phyloP scores from a whole-genome alignment of 2,113 vertebrate species.

The Clarias batrachus region DNA sequence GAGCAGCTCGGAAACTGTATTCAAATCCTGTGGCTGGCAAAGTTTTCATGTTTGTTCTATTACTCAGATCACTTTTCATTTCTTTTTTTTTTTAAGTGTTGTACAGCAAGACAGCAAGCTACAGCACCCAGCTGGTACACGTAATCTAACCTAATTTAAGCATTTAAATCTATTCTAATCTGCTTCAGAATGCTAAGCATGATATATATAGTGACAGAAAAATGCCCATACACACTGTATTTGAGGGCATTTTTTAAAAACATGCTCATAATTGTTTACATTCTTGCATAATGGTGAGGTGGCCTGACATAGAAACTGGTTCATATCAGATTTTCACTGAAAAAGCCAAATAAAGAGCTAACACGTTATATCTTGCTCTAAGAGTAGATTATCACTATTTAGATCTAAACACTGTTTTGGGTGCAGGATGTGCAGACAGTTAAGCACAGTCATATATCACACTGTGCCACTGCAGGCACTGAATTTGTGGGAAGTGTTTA shows the following conservation, averaged over 20 bases:
- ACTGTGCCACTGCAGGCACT: slow-evolving; percentile 1
- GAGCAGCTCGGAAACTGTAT: neutral
- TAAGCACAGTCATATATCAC: slow-evolving; percentile 36
- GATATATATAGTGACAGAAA: too few species aligned
- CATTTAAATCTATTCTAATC: neutral
- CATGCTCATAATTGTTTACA: neutral
- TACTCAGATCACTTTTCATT: neutral
- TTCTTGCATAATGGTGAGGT: neutral
- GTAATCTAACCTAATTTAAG: neutral
- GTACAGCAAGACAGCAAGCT: neutral
- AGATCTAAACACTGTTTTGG: slow-evolving; percentile 44
- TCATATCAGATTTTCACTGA: slow-evolving; percentile 16
- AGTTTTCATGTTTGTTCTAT: neutral
- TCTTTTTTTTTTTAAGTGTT: neutral
- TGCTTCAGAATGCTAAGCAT: neutral
- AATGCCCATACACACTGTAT: too few species aligned
- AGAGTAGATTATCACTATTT: slow-evolving; percentile 41
- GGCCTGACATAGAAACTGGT: neutral
- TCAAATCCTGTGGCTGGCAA: neutral
- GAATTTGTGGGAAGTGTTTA: slow-evolving; percentile 41
- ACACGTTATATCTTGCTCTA: slow-evolving; percentile 19
- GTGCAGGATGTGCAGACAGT: slow-evolving; percentile 25
- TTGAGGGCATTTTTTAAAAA: neutral
- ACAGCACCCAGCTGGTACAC: neutral
- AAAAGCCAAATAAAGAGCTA: slow-evolving; percentile 56